Conservation (phyloP, 2,797 vertebrate species). For the Paguma larvata region DNA sequence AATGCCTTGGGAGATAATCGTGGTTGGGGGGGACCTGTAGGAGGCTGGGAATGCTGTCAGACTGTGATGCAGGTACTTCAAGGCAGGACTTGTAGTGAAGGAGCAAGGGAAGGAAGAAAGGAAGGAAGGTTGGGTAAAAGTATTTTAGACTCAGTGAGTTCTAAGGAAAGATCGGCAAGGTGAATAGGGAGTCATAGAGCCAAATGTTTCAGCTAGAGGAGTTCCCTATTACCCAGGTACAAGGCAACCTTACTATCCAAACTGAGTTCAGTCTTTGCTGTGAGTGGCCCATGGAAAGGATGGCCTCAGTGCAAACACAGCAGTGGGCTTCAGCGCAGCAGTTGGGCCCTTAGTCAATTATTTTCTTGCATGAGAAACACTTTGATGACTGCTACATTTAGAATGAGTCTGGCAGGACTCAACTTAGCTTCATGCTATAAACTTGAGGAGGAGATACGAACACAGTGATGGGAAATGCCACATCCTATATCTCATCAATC, state of each 20-base stretch:
- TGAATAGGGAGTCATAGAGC: background rate
- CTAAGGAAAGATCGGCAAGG: background rate
- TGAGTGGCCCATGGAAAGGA: background rate
- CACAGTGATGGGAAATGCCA: background rate
- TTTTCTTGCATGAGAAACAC: background rate
- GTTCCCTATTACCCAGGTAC: background rate
- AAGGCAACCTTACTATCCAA: background rate
- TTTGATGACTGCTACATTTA: background rate
- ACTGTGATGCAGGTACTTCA: background rate
- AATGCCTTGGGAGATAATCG: constrained; percentile 16
- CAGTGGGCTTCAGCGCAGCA: background rate
- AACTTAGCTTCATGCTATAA: background rate
- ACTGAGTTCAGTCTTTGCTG: background rate
- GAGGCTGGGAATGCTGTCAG: background rate
- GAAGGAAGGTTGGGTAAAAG: background rate
- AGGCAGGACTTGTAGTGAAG: background rate
- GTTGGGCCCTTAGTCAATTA: background rate
- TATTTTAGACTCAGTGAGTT: background rate
- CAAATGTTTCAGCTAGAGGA: background rate
- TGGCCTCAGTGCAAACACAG: background rate
- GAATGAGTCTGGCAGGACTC: background rate
- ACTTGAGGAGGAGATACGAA: background rate
- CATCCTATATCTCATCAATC: background rate
- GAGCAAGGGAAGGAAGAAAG: background rate
- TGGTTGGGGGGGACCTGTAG: background rate